Evolutionary conservation across 2,888 invertebrate species (phyloP).

Genomic region (Halictus ligatus): DNA sequence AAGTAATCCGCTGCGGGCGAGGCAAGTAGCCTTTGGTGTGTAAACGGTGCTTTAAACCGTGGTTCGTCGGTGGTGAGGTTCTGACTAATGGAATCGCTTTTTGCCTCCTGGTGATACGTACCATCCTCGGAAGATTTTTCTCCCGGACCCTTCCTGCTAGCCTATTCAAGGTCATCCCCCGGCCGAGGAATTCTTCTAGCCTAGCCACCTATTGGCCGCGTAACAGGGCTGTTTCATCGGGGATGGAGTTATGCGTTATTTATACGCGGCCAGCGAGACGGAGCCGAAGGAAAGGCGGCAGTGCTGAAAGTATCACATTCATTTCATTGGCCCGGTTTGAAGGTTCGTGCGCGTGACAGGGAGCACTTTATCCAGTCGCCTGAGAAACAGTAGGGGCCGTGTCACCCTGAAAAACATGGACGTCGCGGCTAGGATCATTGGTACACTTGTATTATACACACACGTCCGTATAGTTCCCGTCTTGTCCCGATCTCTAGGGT

Average conservation of each 20-base stretch:
- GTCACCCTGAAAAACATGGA: constrained; percentile 63
- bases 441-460: constrained; percentile 38
- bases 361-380: constrained; percentile 72
- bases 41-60: constrained; percentile 72
- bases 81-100: constrained; percentile 81
- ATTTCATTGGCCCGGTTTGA: constrained; percentile 64
- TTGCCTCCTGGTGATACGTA: constrained; percentile 79
- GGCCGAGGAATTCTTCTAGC: background rate
- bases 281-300: constrained; percentile 67
- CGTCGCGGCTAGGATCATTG: constrained; percentile 52
- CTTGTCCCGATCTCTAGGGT: background rate
- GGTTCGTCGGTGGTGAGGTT: constrained; percentile 73
- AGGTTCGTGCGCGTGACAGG: constrained; percentile 67
- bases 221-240: constrained; percentile 42
- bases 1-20: constrained; percentile 11
- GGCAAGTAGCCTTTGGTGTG: constrained; percentile 46
- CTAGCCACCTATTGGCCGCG: constrained; percentile 3
- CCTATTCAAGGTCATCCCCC: constrained; percentile 38
- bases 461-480: constrained; percentile 6
- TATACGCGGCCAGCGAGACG: constrained; percentile 70
- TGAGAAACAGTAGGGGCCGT: constrained; percentile 68
- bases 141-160: background rate
- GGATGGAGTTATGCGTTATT: constrained; percentile 76
- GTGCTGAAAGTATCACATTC: constrained; percentile 80
- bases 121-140: constrained; percentile 53